Evolutionary conservation across 2,113 vertebrate species (phyloP), one percentile per base, ranked within the genome.

Genomic region (Hippoglossus stenolepis): DNA sequence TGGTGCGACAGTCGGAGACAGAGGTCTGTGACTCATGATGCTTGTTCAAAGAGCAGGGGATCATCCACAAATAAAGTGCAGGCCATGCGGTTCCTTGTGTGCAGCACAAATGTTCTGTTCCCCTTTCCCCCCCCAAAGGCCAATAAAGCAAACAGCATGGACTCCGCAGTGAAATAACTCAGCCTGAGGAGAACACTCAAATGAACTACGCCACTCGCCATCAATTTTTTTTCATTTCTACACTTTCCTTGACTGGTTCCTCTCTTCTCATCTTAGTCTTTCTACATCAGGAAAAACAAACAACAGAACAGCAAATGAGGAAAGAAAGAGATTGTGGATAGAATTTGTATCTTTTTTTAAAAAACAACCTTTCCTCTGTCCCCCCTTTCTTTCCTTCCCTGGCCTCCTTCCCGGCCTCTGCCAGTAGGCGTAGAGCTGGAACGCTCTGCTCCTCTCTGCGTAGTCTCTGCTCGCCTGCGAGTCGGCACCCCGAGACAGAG

Each of bases 131-230:
- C 62, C 75, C 63, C 76, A 63, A 79, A 85, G 82, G 65, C 73
- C 74, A 80, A 84, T 83, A 84, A 88, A 84, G 85, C 73, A 87
- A 81, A 85, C 75, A 77, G 73, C 71, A 65, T 74, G 75, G 73
- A 69, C 75, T 84, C 72, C 21, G 67, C 61, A 73, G 68, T 58
- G 31, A 7, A 31, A 31, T 31, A 12, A 70, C 10, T 35, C 49
- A 67, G 40, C 35, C 60, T 5, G 7, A 73, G 35, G 65, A 73
- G 47, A 75, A 62, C 49, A 70, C 74, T 72, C 35, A 23, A 43
- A 74, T 40, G 11, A 6, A 49, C 15, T 18, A 5, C 13, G 15
- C 15, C 45, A 4, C 45, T 72, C 72, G 70, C 57, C 31, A 65
- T 70, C 62, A 59, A 20, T 63, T 5, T 6, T 31, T 5, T 31